A percentile compares a stretch with the other conserved stretches of the same genome.
Evolutionary conservation across 2,888 invertebrate species (phyloP).

Genomic region (Diaperis boleti): DNA sequence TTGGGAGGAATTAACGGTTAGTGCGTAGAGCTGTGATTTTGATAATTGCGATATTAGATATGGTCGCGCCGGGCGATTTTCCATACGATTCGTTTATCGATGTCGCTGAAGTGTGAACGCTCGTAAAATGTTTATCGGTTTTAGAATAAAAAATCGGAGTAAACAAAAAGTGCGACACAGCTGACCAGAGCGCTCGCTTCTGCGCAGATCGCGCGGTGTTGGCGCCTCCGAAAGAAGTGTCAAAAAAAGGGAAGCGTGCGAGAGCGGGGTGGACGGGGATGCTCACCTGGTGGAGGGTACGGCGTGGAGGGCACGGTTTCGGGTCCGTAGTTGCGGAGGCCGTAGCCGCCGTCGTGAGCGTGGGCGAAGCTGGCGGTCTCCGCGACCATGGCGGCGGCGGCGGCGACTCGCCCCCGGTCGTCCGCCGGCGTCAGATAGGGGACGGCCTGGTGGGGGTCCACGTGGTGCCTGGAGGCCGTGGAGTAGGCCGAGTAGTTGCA

Average conservation of each 20-base stretch:
- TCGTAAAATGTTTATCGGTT: neutral
- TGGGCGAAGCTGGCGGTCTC: constrained; percentile 78
- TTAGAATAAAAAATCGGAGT: neutral
- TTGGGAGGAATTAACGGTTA: too few species aligned
- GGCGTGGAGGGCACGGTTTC: constrained; percentile 81
- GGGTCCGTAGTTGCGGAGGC: constrained; percentile 79
- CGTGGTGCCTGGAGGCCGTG: constrained; percentile 72
- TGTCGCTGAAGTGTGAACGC: neutral
- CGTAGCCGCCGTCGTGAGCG: constrained; percentile 74
- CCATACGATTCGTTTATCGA: neutral
- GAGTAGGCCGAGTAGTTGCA: constrained; percentile 78
- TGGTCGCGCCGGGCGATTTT: too few species aligned
- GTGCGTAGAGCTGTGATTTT: neutral
- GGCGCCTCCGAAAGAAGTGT: too few species aligned
- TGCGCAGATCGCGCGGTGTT: constrained; percentile 5
- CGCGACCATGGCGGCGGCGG: constrained; percentile 69
- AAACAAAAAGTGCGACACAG: constrained; percentile 4
- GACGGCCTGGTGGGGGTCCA: constrained; percentile 71
- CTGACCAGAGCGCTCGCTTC: constrained; percentile 13
- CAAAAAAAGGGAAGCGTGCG: constrained; percentile 6
- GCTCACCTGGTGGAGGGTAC: constrained; percentile 81
- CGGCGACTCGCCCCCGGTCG: constrained; percentile 75
- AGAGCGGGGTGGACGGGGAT: constrained; percentile 1
- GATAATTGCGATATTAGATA: neutral
- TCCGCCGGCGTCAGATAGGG: constrained; percentile 79